Conservation (phyloP, 2,113 vertebrate species). For the Hemichromis elongatus region DNA sequence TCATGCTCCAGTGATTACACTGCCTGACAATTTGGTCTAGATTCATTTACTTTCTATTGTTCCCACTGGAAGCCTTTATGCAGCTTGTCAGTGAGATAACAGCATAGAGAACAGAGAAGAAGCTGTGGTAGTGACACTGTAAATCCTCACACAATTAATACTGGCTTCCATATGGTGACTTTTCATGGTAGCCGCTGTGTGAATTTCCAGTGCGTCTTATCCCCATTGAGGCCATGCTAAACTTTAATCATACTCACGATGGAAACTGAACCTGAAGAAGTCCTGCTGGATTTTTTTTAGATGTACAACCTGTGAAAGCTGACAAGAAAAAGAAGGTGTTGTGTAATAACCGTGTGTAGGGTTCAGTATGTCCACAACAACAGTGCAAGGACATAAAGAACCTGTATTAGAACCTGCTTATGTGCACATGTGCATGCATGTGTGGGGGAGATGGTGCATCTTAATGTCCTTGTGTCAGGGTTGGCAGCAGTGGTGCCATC, state of each 20-base stretch:
- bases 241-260: not conserved
- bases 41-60: slow-evolving; percentile 35
- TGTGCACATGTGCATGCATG: not conserved
- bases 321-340: not conserved
- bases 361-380: slow-evolving; percentile 1
- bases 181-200: not conserved
- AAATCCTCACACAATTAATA: slow-evolving; percentile 55
- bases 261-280: slow-evolving; percentile 5
- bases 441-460: not conserved
- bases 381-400: slow-evolving; percentile 7
- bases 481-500: slow-evolving; percentile 60
- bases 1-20: slow-evolving; percentile 49
- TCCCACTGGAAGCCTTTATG: slow-evolving; percentile 17
- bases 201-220: not conserved
- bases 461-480: slow-evolving; percentile 22
- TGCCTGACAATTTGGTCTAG: slow-evolving; percentile 25
- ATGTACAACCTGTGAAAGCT: not conserved
- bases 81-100: slow-evolving; percentile 20
- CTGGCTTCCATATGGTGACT: slow-evolving; percentile 42
- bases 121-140: slow-evolving; percentile 25
- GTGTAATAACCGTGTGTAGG: not conserved
- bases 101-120: not conserved
- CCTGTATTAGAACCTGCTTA: not conserved
- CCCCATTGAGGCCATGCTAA: not conserved
- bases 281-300: not conserved